phyloP scores from a whole-genome alignment of 2,113 vertebrate species.

The Mobula hypostoma region DNA sequence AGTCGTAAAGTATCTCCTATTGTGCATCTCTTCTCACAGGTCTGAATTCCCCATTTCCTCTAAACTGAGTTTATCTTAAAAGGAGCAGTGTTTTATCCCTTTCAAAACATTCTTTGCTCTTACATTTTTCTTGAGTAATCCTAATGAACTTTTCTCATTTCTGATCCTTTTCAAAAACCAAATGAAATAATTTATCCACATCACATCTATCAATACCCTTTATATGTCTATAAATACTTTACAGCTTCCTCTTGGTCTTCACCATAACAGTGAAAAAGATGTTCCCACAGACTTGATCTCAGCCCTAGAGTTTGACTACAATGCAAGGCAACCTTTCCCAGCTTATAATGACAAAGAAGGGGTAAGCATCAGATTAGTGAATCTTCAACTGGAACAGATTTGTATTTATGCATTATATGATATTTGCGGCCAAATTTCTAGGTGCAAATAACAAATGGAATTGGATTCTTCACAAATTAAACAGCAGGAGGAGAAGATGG shows the following conservation, averaged over 20 bases:
- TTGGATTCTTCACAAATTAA: background rate
- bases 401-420: background rate
- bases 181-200: background rate
- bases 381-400: background rate
- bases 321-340: background rate
- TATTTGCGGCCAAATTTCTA: background rate
- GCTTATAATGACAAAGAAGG: background rate
- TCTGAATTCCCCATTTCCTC: background rate
- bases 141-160: background rate
- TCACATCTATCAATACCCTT: background rate
- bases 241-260: background rate
- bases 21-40: background rate
- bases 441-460: background rate
- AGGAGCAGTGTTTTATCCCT: background rate
- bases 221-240: background rate
- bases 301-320: background rate
- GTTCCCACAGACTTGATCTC: background rate
- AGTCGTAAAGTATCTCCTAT: background rate
- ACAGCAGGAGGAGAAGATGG: no score
- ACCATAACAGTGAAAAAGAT: background rate
- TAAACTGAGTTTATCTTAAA: background rate
- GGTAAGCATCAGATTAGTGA: background rate
- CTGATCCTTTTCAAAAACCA: background rate
- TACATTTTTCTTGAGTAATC: background rate
- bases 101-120: background rate